Conservation (phyloP, 2,888 invertebrate genomes). For the Dasypogon diadema region DNA sequence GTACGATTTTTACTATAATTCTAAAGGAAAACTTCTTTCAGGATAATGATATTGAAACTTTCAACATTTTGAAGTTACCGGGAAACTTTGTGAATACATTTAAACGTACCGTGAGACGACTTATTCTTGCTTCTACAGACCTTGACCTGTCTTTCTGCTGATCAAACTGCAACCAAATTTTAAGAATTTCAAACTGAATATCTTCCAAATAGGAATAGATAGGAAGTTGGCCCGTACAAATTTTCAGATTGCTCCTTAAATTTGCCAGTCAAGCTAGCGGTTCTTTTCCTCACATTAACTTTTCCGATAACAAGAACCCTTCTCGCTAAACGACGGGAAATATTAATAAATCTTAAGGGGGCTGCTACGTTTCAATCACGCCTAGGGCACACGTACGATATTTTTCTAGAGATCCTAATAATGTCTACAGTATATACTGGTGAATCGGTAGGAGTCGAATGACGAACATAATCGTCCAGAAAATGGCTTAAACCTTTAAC, state of each 20-base stretch:
- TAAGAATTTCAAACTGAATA: too few species aligned
- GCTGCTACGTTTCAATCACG: slow-evolving; percentile 8
- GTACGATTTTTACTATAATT: background rate
- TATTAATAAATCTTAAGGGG: slow-evolving; percentile 26
- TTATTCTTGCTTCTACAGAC: background rate
- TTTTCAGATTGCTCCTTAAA: too few species aligned
- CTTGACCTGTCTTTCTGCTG: slow-evolving; percentile 9
- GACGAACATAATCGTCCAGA: slow-evolving; percentile 37
- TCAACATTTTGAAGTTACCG: background rate
- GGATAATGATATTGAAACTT: slow-evolving; percentile 41
- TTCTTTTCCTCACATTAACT: background rate
- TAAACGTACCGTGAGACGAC: background rate
- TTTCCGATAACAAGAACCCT: background rate
- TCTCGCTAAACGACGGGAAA: slow-evolving; percentile 1
- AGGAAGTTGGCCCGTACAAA: too few species aligned
- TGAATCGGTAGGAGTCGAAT: slow-evolving; percentile 22
- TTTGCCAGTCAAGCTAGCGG: background rate
- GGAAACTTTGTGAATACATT: slow-evolving; percentile 32
- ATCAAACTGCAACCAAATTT: slow-evolving; percentile 13
- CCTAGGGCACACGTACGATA: background rate
- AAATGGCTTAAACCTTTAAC: slow-evolving; percentile 34
- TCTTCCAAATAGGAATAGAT: too few species aligned
- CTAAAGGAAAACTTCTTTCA: slow-evolving; percentile 2
- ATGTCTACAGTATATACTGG: background rate
- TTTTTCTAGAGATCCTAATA: background rate